Evolutionary conservation across 2,888 invertebrate species (phyloP), one percentile per base, ranked within the genome.

Genomic region (Leuctra nigra): DNA sequence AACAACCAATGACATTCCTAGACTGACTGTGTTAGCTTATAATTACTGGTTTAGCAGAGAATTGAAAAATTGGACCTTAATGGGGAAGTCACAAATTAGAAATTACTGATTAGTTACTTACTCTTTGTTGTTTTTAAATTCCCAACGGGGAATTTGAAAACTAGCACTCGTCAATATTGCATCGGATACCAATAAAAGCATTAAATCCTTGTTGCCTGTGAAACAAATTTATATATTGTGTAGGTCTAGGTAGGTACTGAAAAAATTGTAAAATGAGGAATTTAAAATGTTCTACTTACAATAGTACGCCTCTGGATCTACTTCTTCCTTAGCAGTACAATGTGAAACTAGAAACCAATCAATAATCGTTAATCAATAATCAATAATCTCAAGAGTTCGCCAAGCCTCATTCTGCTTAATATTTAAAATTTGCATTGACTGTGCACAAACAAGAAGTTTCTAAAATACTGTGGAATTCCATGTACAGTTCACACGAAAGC

Each of bases 111-210:
- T 29, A 38, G 35, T 1, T 11, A 56, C 59, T 57, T 54, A 60
- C 61, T 83, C 80, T 16, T 73, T 70, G 0, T 73, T 68, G 46
- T 73, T 75, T 6, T 77, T 75, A 57, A 74, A 75, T n/a, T 69
- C 67, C 80, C 81, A 82, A 64, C 79, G 81, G 0, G 77, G 79
- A n/a, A 77, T 58, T 44, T 39, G 61, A 63, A 77, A 80, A 35
- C 75, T 75, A 7, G 73, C 69, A 61, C 78, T 73, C 0, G 83
- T 83, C n/a, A 79, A 79, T 69, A 87, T 88, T 0, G 93, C 93
- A 68, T 94, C 94, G 69, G 93, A 93, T 6, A 93, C 86, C 24
- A 94, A 72, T 60, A 91, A 78, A 64, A 92, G 86, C 44, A 94
- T 84, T 38, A 94, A 73, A 65, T 93, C 90, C 67, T 84, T 84